A percentile compares a stretch with the other conserved stretches of the same genome.
These are phyloP conservation scores for Rhadina sibilatrix DNA, from an alignment of 2,113 vertebrate genomes.

Conservation along the genomic window DNA sequence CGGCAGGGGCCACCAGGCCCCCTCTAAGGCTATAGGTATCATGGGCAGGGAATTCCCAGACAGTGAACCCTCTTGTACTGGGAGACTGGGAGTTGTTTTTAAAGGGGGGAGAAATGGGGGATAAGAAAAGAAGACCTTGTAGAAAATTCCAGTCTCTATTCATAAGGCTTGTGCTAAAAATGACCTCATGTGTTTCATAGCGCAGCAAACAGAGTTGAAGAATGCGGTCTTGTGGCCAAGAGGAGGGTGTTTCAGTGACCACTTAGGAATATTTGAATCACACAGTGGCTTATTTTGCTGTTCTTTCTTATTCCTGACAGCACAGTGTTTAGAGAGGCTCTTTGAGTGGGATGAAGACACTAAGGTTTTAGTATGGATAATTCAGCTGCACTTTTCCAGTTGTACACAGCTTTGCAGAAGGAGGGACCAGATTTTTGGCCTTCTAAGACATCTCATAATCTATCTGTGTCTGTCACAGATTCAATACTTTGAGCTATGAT, in stretches of 20 bases:
- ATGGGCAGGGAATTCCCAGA: conserved; percentile 17
- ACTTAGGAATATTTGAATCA: conserved; percentile 46
- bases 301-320: background rate
- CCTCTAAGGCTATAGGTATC: conserved; percentile 7
- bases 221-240: conserved; percentile 17
- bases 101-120: background rate
- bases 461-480: background rate
- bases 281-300: background rate
- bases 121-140: conserved; percentile 61
- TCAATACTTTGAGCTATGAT: background rate
- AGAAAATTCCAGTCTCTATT: conserved; percentile 49
- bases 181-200: conserved; percentile 44
- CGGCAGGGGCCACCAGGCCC: background rate
- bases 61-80: conserved; percentile 40
- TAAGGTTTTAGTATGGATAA: background rate
- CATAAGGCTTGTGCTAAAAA: conserved; percentile 42
- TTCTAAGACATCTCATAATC: background rate
- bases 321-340: background rate
- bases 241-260: conserved; percentile 6
- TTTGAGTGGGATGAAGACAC: background rate
- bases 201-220: conserved; percentile 26
- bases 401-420: background rate
- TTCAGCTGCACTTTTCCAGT: background rate
- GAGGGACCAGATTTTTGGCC: background rate
- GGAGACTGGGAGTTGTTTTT: background rate